phyloP scores from a whole-genome alignment of 2,113 vertebrate species.

The Cyanoderma ruficeps region DNA sequence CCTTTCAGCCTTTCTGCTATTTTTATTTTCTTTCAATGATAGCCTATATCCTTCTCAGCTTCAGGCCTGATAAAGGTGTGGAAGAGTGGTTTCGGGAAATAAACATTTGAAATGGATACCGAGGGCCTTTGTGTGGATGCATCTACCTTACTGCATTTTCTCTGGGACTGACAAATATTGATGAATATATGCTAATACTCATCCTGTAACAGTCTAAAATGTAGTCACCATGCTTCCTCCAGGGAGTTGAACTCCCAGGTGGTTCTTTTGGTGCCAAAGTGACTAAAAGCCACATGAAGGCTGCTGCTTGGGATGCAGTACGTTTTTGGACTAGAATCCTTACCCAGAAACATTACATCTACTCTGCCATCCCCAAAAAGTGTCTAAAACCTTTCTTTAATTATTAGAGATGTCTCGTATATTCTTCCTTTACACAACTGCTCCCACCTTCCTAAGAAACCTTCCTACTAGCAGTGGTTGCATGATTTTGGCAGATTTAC shows the following conservation, averaged over 20 bases:
- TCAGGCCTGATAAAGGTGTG: neutral
- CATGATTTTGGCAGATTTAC: neutral
- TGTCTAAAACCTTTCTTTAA: neutral
- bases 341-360: neutral
- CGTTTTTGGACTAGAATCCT: neutral
- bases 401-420: neutral
- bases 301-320: neutral
- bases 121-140: rapidly evolving
- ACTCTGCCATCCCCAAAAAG: neutral
- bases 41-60: neutral
- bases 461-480: neutral
- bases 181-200: neutral
- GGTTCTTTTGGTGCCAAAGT: neutral
- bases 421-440: neutral
- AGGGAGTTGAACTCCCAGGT: neutral
- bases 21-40: neutral
- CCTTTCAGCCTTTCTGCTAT: neutral
- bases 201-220: neutral
- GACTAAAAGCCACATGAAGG: neutral
- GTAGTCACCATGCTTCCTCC: neutral
- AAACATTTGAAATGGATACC: neutral
- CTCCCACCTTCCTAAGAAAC: neutral
- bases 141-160: neutral
- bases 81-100: neutral
- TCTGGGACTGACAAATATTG: neutral